Evolutionary conservation across 2,888 invertebrate species (phyloP), one percentile per base, ranked within the genome.

Genomic region (Margaritifera margaritifera): DNA sequence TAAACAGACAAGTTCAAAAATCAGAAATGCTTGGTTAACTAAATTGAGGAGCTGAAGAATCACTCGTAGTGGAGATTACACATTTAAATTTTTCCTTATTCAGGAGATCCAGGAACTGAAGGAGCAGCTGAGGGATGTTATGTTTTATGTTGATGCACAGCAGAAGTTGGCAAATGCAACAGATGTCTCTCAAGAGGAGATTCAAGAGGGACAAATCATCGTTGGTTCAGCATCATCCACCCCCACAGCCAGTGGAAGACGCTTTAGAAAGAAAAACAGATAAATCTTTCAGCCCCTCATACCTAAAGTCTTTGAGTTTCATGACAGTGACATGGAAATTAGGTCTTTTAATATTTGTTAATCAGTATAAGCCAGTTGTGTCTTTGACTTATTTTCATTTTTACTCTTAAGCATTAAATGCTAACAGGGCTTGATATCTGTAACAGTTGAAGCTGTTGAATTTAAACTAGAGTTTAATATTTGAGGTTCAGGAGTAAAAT

Each of bases 111-210:
- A 90, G 0, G 96, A 97, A 25, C 91, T 99, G 51, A 94, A 94
- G 79, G 98, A 99, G 83, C 97, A 99, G 91, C 92, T 99, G 15
- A 92, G 96, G 53, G 99, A 99, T 92, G 92, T 99, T 62, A 97
- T 98, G 97, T 97, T 99, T 91, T 98, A 95, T 89, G 93, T 99
- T 83, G 96, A 98, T 80, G 98, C 97, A 1, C 95, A 95, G 88
- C 91, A 92, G 60, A 92, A 92, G 81, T 76, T 92, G 24, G 65
- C 83, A 22, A 64, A 68, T 53, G 77, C 81, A 8, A 74, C 78
- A 6, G 85, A 80, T 20, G 72, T 84, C 11, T 80, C 87, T 1
- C 86, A 86, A 70, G 84, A 88, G 65, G 90, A 90, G 69, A 82
- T 90, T n/a, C 84, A 88, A 66, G 92, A 92, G 15, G 93, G 94